Conservation (phyloP, 2,888 invertebrate genomes). For the Drosophila longiperda region DNA sequence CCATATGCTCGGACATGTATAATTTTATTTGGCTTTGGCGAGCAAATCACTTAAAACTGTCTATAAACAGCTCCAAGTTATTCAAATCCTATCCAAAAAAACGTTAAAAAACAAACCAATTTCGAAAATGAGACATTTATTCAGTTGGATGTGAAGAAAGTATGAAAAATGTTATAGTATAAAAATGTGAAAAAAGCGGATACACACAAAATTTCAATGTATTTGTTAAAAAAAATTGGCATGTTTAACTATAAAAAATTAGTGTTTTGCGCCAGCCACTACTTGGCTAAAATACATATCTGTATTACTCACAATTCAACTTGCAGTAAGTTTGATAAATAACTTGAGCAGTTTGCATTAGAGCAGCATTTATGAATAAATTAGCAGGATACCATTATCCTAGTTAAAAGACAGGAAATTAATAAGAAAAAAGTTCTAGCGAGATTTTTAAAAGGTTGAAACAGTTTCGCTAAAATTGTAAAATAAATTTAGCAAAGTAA, state of each 20-base stretch:
- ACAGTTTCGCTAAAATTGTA: background rate
- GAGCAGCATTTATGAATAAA: background rate
- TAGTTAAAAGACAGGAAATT: background rate
- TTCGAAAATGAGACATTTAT: background rate
- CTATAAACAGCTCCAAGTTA: background rate
- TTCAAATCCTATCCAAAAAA: background rate
- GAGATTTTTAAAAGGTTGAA: background rate
- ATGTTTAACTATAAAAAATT: background rate
- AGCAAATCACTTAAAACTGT: constrained; percentile 7
- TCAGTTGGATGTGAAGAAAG: too few species aligned
- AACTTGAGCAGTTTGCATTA: background rate
- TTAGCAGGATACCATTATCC: background rate
- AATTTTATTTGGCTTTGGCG: constrained; percentile 7
- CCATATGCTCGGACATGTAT: constrained; percentile 43
- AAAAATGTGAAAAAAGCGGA: background rate
- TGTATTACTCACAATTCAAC: background rate
- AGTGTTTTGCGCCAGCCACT: background rate
- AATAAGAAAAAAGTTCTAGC: background rate
- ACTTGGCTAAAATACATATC: background rate
- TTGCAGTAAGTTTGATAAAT: background rate
- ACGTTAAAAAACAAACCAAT: background rate
- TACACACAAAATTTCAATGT: background rate
- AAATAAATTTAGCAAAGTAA: background rate
- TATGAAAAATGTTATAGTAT: too few species aligned
- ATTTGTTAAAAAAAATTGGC: too few species aligned